Evolutionary conservation across 1,140 invertebrate species (phyloP).

Genomic region (Drosophila dunni): DNA sequence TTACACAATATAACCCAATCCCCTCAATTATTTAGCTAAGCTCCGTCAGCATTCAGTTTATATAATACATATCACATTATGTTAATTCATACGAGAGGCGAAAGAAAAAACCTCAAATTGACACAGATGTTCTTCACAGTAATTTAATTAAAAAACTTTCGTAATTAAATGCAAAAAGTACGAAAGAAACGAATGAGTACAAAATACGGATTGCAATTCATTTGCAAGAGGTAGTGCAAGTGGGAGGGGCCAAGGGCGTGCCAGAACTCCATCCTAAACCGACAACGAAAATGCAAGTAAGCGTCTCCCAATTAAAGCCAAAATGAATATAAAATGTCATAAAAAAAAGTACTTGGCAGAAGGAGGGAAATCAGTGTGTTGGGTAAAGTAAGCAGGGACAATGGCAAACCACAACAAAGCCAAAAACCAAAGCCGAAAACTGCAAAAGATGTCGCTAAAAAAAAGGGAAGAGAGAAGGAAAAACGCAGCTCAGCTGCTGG

Average conservation of each 20-base stretch:
- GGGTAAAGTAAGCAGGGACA: background rate
- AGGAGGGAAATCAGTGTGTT: background rate
- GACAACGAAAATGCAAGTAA: conserved; percentile 82
- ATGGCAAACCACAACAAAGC: conserved; percentile 58
- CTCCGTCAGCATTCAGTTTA: background rate
- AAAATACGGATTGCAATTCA: conserved; percentile 43
- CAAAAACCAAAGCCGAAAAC: conserved; percentile 55
- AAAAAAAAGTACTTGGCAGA: conserved; percentile 42
- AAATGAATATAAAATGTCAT: conserved; percentile 74
- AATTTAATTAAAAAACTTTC: conserved; percentile 83
- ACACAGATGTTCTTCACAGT: conserved; percentile 78
- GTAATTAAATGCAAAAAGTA: conserved; percentile 78
- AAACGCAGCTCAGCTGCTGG: conserved; percentile 20
- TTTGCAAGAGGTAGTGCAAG: conserved; percentile 4
- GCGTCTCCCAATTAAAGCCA: conserved; percentile 76
- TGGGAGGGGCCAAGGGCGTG: background rate
- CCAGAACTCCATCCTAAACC: conserved; percentile 69
- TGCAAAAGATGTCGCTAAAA: conserved; percentile 22
- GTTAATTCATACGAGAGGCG: conserved; percentile 42
- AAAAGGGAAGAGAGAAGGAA: too few species aligned
- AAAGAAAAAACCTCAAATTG: conserved; percentile 61
- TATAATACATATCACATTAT: conserved; percentile 45
- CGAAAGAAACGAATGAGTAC: conserved; percentile 47
- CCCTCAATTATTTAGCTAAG: background rate
- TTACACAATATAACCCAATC: background rate